These are phyloP conservation scores for Palaemon carinicauda DNA, from an alignment of 1,140 invertebrate species.

Conservation along the genomic window DNA sequence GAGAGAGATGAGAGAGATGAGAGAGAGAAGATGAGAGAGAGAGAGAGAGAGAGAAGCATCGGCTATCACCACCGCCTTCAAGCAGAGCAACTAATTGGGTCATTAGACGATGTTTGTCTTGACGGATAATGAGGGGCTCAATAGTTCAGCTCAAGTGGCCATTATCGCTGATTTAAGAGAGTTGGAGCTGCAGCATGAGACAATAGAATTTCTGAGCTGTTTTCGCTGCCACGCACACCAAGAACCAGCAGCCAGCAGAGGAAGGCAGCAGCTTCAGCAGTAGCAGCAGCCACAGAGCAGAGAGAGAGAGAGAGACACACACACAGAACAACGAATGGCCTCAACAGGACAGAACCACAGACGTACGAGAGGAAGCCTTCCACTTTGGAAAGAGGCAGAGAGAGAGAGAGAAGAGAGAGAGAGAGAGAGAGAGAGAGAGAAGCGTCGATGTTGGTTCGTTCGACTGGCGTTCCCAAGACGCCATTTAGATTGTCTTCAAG, in stretches of 20 bases:
- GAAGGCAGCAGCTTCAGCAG: no score
- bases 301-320: no score
- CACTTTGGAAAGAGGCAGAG: background rate
- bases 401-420: no score
- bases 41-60: background rate
- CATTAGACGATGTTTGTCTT: constrained; percentile 51
- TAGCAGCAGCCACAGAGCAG: no score
- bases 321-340: no score
- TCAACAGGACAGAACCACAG: background rate
- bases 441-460: no score
- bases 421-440: no score
- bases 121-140: constrained; percentile 49
- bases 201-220: constrained; percentile 39
- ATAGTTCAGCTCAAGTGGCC: constrained; percentile 53
- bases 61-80: constrained; percentile 28
- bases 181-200: background rate
- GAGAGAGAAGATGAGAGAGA: background rate
- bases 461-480: no score
- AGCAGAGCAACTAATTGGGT: constrained; percentile 47
- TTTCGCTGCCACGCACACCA: background rate
- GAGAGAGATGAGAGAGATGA: background rate
- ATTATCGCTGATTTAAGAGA: constrained; percentile 51
- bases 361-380: background rate
- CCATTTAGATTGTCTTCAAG: constrained; percentile 27
- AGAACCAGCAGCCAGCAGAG: no score